These are phyloP conservation scores for Lamprotornis superbus DNA, from an alignment of 2,113 vertebrate species.

Conservation along the genomic window DNA sequence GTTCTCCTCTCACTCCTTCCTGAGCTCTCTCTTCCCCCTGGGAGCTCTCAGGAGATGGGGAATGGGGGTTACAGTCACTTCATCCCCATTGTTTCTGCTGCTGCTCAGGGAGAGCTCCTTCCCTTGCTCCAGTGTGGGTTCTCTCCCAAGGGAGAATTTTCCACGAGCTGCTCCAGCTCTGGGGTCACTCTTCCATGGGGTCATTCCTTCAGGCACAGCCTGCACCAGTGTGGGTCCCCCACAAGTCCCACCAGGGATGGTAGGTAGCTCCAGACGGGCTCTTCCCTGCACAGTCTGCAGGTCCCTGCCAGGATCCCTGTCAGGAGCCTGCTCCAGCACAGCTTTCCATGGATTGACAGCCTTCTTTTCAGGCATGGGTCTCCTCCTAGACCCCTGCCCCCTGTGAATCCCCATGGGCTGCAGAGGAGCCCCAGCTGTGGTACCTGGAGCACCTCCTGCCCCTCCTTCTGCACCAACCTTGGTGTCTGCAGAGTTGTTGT, in stretches of 20 bases:
- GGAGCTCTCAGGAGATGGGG: not conserved
- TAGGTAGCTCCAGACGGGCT: not conserved
- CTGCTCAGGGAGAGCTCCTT: not conserved
- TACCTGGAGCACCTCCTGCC: not conserved
- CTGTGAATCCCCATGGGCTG: accelerated
- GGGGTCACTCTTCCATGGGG: not conserved
- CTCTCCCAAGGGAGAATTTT: not conserved
- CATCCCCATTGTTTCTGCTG: not conserved
- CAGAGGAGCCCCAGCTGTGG: not conserved
- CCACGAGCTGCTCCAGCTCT: not conserved
- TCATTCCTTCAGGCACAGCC: not conserved
- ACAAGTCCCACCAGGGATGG: not conserved
- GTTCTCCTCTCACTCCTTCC: not conserved
- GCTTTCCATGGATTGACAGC: not conserved
- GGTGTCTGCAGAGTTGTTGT: not conserved
- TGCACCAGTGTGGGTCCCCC: not conserved
- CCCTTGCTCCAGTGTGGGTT: not conserved
- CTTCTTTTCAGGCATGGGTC: not conserved
- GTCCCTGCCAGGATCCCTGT: not conserved
- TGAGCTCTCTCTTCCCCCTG: not conserved
- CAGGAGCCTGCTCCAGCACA: not conserved
- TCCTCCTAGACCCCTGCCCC: not conserved
- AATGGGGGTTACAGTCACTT: not conserved
- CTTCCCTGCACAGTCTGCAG: not conserved
- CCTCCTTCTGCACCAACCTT: not conserved